phyloP scores from a whole-genome alignment of 1,140 invertebrate species.

The Achatina immaculata region DNA sequence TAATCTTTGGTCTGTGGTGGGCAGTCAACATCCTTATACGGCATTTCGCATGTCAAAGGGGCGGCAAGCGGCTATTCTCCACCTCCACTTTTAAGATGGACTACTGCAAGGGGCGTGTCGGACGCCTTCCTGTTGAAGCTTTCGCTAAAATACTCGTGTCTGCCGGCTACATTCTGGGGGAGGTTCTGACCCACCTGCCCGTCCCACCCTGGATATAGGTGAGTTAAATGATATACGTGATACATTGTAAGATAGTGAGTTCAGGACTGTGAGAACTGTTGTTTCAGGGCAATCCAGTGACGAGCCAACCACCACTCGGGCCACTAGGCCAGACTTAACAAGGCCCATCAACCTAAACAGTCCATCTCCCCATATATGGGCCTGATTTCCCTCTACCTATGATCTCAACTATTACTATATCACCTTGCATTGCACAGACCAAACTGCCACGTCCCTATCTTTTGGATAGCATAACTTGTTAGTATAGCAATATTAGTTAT shows the following conservation, averaged over 20 bases:
- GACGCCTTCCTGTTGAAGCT: constrained; percentile 64
- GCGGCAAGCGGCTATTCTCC: constrained; percentile 59
- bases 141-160: constrained; percentile 69
- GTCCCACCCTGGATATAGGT: not conserved
- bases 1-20: constrained; percentile 72
- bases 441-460: no score
- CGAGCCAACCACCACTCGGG: no score
- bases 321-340: no score
- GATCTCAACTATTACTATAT: no score
- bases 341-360: no score
- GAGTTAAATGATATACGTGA: not conserved
- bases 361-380: not conserved
- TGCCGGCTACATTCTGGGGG: constrained; percentile 66
- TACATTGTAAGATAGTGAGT: not conserved
- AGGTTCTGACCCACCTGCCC: constrained; percentile 45
- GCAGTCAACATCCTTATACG: constrained; percentile 65
- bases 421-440: not conserved
- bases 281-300: not conserved
- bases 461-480: no score
- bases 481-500: no score
- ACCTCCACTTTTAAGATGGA: constrained; percentile 62
- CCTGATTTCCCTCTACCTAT: not conserved
- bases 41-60: constrained; percentile 58
- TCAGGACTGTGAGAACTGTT: not conserved
- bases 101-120: constrained; percentile 60